phyloP scores from a whole-genome alignment of 2,888 invertebrate species.

The Lottia scabra region DNA sequence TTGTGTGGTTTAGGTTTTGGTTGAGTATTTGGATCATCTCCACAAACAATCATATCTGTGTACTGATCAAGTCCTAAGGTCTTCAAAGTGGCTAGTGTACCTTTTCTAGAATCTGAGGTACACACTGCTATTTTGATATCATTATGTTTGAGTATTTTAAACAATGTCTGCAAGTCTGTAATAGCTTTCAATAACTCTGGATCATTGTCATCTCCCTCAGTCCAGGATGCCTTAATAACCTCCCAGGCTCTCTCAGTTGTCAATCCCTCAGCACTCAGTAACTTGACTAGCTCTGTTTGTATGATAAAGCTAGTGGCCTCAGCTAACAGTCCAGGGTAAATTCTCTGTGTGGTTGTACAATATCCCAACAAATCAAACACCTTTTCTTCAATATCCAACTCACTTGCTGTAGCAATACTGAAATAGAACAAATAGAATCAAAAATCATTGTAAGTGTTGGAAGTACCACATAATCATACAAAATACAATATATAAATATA shows the following conservation, averaged over 20 bases:
- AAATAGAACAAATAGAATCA: constrained; percentile 11
- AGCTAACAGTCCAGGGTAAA: constrained; percentile 69
- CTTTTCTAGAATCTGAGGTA: constrained; percentile 68
- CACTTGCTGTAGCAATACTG: constrained; percentile 65
- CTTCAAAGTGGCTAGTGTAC: constrained; percentile 46
- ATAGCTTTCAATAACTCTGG: constrained; percentile 62
- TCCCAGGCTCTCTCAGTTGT: constrained; percentile 34
- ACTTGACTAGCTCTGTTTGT: constrained; percentile 42
- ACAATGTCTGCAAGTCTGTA: constrained; percentile 66
- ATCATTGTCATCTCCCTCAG: constrained; percentile 59
- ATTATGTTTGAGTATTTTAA: constrained; percentile 64
- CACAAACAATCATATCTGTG: constrained; percentile 70
- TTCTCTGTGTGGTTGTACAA: constrained; percentile 56
- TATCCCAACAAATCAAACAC: constrained; percentile 68
- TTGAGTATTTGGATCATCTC: constrained; percentile 67
- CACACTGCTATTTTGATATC: constrained; percentile 70
- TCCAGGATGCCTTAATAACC: constrained; percentile 58
- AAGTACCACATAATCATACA: no score
- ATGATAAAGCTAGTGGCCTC: constrained; percentile 65
- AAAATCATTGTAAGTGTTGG: no score
- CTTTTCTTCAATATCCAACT: constrained; percentile 60
- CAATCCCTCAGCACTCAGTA: constrained; percentile 58
- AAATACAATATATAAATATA: no score
- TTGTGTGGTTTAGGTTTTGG: constrained; percentile 70
- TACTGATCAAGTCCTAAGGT: constrained; percentile 49